Conservation (phyloP, 2,888 invertebrate species). For the Drosophila flavopinicola region DNA sequence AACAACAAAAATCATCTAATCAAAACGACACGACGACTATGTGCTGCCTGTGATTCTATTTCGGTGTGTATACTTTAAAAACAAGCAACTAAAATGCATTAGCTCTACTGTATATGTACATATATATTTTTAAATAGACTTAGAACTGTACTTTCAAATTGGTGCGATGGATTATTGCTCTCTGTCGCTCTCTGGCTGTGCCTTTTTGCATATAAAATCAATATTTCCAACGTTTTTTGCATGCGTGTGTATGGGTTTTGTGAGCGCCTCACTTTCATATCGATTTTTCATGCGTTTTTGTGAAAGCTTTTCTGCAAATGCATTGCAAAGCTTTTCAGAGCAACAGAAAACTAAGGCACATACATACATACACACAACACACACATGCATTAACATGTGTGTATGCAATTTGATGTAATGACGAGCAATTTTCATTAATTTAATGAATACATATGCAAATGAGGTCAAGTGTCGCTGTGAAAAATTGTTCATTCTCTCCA, state of each 20-base stretch:
- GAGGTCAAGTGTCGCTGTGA: constrained; percentile 79
- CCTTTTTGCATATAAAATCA: constrained; percentile 74
- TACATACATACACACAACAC: neutral
- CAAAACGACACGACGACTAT: constrained; percentile 77
- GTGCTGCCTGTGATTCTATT: constrained; percentile 80
- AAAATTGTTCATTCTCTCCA: constrained; percentile 55
- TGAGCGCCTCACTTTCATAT: constrained; percentile 64
- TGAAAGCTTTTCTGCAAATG: constrained; percentile 62
- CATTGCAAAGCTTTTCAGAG: constrained; percentile 59
- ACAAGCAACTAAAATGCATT: constrained; percentile 54
- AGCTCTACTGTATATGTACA: constrained; percentile 20
- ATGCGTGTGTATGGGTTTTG: constrained; percentile 18
- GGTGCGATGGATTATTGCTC: constrained; percentile 51
- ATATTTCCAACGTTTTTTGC: constrained; percentile 62
- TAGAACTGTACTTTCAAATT: constrained; percentile 76
- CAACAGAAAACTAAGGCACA: constrained; percentile 27
- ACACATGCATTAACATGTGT: constrained; percentile 8
- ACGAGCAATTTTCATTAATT: constrained; percentile 63
- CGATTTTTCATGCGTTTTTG: constrained; percentile 68
- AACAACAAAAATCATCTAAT: constrained; percentile 55
- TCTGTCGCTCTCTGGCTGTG: constrained; percentile 40
- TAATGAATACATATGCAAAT: constrained; percentile 68
- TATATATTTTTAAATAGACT: constrained; percentile 53
- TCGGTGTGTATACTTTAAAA: constrained; percentile 71
- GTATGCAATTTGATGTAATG: constrained; percentile 54